phyloP scores from a whole-genome alignment of 2,888 invertebrate species.

The Clostera curtula region DNA sequence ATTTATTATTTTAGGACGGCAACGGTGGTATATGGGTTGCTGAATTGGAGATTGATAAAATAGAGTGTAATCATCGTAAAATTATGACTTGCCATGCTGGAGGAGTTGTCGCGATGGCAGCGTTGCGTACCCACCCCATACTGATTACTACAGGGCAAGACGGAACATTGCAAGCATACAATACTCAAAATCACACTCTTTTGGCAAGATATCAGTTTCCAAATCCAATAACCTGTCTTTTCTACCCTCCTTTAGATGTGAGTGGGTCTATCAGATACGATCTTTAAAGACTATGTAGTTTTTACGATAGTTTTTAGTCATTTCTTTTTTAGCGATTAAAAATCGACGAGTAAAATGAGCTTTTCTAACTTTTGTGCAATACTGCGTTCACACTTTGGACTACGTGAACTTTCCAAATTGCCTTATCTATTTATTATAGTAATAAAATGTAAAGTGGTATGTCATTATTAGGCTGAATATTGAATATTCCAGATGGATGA shows the following conservation, averaged over 20 bases:
- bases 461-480: no score
- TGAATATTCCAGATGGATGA: conserved; percentile 72
- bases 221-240: conserved; percentile 69
- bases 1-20: conserved; percentile 78
- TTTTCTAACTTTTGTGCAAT: no score
- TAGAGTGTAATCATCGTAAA: conserved; percentile 52
- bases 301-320: no score
- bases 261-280: no score
- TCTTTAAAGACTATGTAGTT: no score
- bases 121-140: conserved; percentile 80
- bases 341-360: no score
- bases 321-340: no score
- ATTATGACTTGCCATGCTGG: conserved; percentile 86
- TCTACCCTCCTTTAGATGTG: conserved; percentile 84
- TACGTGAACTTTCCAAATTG: no score
- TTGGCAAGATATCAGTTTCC: conserved; percentile 75
- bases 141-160: conserved; percentile 83
- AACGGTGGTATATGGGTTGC: conserved; percentile 82
- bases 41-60: conserved; percentile 61
- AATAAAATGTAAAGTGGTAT: neutral
- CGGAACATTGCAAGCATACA: conserved; percentile 83
- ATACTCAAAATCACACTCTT: conserved; percentile 76
- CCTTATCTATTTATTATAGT: no score
- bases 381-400: no score
- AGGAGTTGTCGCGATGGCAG: conserved; percentile 78